phyloP scores from a whole-genome alignment of 2,113 vertebrate genomes.

The Crotalus viridis region DNA sequence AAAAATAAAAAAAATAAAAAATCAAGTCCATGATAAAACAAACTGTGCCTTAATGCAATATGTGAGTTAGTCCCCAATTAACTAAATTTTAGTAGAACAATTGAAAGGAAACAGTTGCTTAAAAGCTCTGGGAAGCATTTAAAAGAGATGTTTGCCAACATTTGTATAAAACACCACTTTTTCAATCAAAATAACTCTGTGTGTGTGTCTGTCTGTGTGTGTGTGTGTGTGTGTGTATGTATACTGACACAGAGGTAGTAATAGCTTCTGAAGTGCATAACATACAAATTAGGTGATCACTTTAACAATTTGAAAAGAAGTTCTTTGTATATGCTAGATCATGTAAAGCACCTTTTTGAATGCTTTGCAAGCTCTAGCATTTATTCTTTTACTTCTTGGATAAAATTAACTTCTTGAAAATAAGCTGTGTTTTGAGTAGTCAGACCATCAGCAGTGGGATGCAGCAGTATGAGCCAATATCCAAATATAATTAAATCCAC shows the following conservation, averaged over 20 bases:
- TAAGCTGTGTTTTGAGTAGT: not conserved
- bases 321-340: not conserved
- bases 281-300: not conserved
- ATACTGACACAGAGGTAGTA: not conserved
- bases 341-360: not conserved
- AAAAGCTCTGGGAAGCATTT: not conserved
- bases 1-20: not conserved
- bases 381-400: not conserved
- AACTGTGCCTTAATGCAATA: not conserved
- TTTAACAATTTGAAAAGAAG: not conserved
- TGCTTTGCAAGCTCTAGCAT: not conserved
- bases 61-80: not conserved
- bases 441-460: not conserved
- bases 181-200: not conserved
- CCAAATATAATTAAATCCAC: not conserved
- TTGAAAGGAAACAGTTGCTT: not conserved
- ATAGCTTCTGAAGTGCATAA: not conserved
- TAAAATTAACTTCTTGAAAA: not conserved
- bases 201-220: not conserved
- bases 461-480: not conserved
- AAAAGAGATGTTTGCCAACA: not conserved
- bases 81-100: not conserved
- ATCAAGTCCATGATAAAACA: not conserved
- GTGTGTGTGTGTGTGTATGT: not conserved
- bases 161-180: not conserved